Base-by-base conservation (phyloP, 2,113 vertebrate species). In the Istiophorus platypterus region DNA sequence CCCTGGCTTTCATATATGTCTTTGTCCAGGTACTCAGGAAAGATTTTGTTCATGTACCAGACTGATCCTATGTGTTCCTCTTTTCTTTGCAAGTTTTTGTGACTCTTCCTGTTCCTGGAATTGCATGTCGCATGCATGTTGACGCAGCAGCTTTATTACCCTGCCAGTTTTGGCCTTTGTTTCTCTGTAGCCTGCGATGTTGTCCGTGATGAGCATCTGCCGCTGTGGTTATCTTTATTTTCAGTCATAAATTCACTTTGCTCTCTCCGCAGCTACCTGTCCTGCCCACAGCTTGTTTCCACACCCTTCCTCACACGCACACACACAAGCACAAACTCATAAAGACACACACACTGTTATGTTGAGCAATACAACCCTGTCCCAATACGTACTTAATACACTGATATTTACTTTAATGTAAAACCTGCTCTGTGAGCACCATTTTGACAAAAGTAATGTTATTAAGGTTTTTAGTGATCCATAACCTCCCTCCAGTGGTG, bases 1-100 rank as follows among this genome's bases (percentile, higher is more conserved):
- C 98, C 0, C 93, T 99, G 82, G 95, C 96, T 51, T 29, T 94
- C 42, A 52, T 97, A 56, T 99, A 99, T 88, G 14, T 94, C 93
- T 96, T 97, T 74, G 96, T 96, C 8, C 98, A 99, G 98, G 98
- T 99, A 95, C 63, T 70, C 52, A 14, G 18, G 61, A 73, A 39
- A 49, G 42, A 49, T 76, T 66, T 56, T 49, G 64, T 41, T 64
- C 24, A 2, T 11, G 42, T 58, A 42, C 67, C 64, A 49, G 20
- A 76, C n/a, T 39, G 47, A 31, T 39, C 39, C 37, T 59, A 31
- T 68, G 22, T 71, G 14, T 77, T 65, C 72, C 45, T 63, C 42
- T 58, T 66, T 39, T 31, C 39, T 39, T 15, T 42, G 26, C 41
- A 52, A 72, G 59, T 42, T 22, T 42, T 22, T 66, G 27, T 20